Base-by-base conservation (phyloP, 2,113 vertebrate genomes). In the Electrona antarctica region DNA sequence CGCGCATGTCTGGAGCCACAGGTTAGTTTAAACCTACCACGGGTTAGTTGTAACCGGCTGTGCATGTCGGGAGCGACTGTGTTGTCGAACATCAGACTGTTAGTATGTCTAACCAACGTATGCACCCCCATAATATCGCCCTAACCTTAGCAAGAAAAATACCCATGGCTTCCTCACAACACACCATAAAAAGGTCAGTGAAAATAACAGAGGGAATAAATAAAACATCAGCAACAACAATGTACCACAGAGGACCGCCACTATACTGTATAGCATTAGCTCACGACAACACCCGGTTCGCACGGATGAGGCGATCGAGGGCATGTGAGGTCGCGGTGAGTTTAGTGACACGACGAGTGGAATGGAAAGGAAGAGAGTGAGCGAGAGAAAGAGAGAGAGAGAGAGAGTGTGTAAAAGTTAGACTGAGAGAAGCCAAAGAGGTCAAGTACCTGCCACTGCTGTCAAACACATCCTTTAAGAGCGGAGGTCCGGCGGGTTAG, bases 361-460 rank as follows among this genome's bases (percentile, higher is more conserved):
- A 11, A 63, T 0, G 9, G 8, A 63, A 8, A 49, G 60, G 47
- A n/a, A 62, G 60, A 60, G 7, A 10, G 58, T 10, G 8, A 52
- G 6, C 12, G 51, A 9, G 29, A 47, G 41, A 21, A 21, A 14
- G 12, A 57, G 14, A 6, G 50, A 28, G 57, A 28, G 14, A 5
- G 57, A 28, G 14, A 28, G 57, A 7, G 57, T 59, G 14, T 10
- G 57, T 59, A 51, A 64, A 67, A 80, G 76, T 71, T 87, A 66
- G 64, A 55, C 4, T 51, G 63, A 65, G 49, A 65, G 63, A 52
- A 64, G 62, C 46, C 9, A 66, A 15, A 41, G 61, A 88, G 90
- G 90, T 92, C 89, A 90, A 91, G 83, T 90, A 91, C 87, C 91
- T 90, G 89, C 82, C 85, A 88, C 75, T 85, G 64, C 89, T 89